Base-by-base conservation (phyloP, 2,113 vertebrate genomes). In the Meleagris gallopavo region DNA sequence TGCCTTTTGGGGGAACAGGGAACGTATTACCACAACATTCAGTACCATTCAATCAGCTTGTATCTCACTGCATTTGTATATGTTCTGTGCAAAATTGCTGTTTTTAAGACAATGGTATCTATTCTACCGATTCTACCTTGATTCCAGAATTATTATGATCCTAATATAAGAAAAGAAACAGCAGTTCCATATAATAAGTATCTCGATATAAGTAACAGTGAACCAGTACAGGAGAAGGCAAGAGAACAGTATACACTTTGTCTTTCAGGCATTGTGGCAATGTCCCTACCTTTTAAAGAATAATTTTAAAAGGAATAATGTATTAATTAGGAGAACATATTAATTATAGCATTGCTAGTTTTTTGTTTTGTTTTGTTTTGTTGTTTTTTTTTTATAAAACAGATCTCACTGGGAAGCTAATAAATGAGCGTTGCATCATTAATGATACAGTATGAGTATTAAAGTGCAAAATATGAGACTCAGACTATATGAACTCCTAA, bases 401-500 rank as follows among this genome's bases (percentile, higher is more conserved):
- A 16, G 18, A 69, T 60, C 2, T 43, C 38, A 11, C 29, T 17
- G 6, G 81, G 54, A 72, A 85, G 61, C 11, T 54, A 58, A 54
- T 7, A 34, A 13, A 36, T 2, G 6, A 79, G 1, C 18, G 54
- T 36, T 36, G 36, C 6, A 72, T 6, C 11, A 18, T 81, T 80
- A 91, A 66, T 96, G 88, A 89, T 86, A 88, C 66, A 20, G 67
- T 8, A 32, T 8, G 40, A 80, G 45, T 55, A 69, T 83, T 79
- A 55, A 83, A 91, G 74, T 72, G 46, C 24, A 66, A 83, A 94
- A 90, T n/a, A 83, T 90, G 78, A 93, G 41, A 30, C 74, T 86
- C 45, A 27, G 72, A 55, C 67, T 41, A 86, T 43, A 62, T 15
- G n/a, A 40, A 40, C 70, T 88, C 82, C 89, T 92, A 54, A 91